Percentiles rank a stretch among this genome's conserved stretches.
These are phyloP conservation scores for Esperia sulphurella DNA, from an alignment of 2,888 invertebrate species.

Conservation along the genomic window DNA sequence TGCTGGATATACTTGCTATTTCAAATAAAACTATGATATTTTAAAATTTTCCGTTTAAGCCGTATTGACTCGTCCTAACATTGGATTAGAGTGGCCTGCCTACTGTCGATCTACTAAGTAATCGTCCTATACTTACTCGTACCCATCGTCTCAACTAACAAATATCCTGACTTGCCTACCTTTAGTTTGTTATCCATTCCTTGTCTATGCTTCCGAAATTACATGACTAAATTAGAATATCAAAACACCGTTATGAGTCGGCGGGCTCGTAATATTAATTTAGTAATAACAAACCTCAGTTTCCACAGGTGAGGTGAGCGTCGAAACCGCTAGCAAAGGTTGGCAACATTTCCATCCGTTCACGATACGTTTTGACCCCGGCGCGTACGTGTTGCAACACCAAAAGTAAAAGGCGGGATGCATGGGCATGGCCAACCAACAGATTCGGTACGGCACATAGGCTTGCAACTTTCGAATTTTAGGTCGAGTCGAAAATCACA, in stretches of 20 bases:
- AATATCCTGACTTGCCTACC: too few relatives aligned
- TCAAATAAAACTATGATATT: too few relatives aligned
- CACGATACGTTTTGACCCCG: conserved; percentile 49
- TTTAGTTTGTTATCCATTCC: too few relatives aligned
- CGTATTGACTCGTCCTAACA: too few relatives aligned
- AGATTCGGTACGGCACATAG: conserved; percentile 7
- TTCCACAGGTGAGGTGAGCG: conserved; percentile 11
- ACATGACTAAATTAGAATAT: background rate
- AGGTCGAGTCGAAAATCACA: background rate
- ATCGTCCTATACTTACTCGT: too few relatives aligned
- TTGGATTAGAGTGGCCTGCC: too few relatives aligned
- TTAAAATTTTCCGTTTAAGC: too few relatives aligned
- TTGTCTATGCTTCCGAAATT: too few relatives aligned
- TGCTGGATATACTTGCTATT: too few relatives aligned
- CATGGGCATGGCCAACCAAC: conserved; percentile 26
- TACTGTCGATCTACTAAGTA: too few relatives aligned
- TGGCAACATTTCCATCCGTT: conserved; percentile 32
- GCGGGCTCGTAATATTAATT: background rate
- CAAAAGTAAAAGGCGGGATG: conserved; percentile 50
- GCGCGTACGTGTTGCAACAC: conserved; percentile 33
- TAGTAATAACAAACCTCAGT: conserved; percentile 10
- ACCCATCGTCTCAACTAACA: too few relatives aligned
- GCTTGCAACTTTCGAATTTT: conserved; percentile 13
- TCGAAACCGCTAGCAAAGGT: conserved; percentile 4
- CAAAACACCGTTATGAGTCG: background rate